Percentiles rank a stretch among this genome's conserved stretches.
These are phyloP conservation scores for Torymus aiolomorphi DNA, from an alignment of 2,888 invertebrate genomes.

Conservation along the genomic window DNA sequence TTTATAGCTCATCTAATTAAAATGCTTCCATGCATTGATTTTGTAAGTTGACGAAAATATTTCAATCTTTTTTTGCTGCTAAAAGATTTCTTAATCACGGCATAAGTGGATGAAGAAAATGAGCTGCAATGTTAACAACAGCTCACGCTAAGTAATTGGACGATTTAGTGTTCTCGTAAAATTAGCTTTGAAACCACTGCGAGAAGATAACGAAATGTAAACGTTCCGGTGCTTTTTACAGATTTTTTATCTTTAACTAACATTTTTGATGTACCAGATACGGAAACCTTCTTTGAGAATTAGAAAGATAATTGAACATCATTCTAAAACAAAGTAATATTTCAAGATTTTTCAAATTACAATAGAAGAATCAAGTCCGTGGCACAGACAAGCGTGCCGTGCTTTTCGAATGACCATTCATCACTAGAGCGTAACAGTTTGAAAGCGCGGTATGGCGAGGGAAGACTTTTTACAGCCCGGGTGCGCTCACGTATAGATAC, in stretches of 20 bases:
- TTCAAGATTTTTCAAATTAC: not conserved
- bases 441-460: conserved; percentile 1
- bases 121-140: conserved; percentile 11
- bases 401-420: conserved; percentile 12
- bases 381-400: not conserved
- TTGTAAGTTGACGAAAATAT: too few species aligned
- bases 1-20: too few species aligned
- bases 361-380: not conserved
- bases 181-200: conserved; percentile 3
- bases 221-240: not conserved
- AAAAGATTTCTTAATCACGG: conserved; percentile 1
- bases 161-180: conserved; percentile 31
- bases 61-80: not conserved
- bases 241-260: too few species aligned
- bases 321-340: not conserved
- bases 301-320: too few species aligned
- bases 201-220: conserved; percentile 3
- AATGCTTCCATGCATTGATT: too few species aligned
- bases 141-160: conserved; percentile 36
- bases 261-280: too few species aligned
- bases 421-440: conserved; percentile 20
- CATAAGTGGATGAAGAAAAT: not conserved
- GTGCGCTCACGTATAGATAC: not conserved
- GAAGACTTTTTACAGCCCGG: not conserved
- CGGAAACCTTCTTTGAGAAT: too few species aligned